phyloP scores from a whole-genome alignment of 2,113 vertebrate genomes.

The Candoia aspera region DNA sequence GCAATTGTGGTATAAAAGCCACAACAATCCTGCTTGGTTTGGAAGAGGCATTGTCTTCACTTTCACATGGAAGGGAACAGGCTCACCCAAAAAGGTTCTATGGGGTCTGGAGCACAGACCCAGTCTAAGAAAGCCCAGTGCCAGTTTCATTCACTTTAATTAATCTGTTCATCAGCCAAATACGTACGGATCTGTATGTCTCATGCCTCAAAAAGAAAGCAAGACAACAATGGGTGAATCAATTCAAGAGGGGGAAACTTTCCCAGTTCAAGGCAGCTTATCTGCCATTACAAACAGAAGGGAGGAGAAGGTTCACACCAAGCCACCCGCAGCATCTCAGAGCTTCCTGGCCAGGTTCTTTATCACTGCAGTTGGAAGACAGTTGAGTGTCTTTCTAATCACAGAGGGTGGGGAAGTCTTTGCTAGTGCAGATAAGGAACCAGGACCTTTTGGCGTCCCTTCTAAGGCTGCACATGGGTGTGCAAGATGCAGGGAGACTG shows the following conservation, averaged over 20 bases:
- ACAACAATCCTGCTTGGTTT: not conserved
- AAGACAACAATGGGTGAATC: not conserved
- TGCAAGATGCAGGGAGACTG: constrained; percentile 9
- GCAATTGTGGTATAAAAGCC: not conserved
- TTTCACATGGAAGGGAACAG: not conserved
- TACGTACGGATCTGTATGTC: not conserved
- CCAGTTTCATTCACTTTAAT: not conserved
- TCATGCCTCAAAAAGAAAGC: not conserved
- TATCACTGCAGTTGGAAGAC: constrained; percentile 70
- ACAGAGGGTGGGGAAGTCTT: constrained; percentile 60
- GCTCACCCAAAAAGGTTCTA: not conserved
- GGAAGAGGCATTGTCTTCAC: not conserved
- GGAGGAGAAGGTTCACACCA: not conserved
- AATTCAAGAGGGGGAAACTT: not conserved
- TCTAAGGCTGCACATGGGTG: fast-evolving
- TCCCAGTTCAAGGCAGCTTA: not conserved
- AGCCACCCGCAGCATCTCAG: not conserved
- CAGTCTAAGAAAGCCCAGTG: not conserved
- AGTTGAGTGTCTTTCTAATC: constrained; percentile 61
- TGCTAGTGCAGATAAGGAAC: constrained; percentile 63
- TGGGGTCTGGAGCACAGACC: not conserved
- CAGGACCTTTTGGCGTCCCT: not conserved
- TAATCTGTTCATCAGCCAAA: not conserved
- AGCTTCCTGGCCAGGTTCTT: constrained; percentile 1
- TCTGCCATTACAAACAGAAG: not conserved